Conservation (phyloP, 2,113 vertebrate species). For the Melanerpes aurifrons region DNA sequence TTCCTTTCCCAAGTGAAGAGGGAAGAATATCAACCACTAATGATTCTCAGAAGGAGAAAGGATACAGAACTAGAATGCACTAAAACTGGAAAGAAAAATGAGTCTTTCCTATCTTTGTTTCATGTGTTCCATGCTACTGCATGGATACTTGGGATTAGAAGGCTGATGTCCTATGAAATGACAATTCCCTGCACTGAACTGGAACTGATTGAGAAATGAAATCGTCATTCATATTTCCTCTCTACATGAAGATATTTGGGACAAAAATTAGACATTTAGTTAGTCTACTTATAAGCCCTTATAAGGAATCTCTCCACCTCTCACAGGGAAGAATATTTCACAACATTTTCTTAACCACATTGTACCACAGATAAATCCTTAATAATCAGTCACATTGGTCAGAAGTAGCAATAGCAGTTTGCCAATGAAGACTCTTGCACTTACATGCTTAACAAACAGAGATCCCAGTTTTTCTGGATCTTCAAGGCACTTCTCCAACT, state of each 20-base stretch:
- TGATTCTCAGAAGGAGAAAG: not conserved
- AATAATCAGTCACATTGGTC: not conserved
- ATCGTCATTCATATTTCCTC: not conserved
- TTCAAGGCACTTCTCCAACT: slow-evolving; percentile 97
- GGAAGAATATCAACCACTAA: not conserved
- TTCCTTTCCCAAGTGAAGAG: not conserved
- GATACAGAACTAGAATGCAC: not conserved
- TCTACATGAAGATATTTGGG: not conserved
- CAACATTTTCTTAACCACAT: not conserved
- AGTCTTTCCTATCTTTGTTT: not conserved
- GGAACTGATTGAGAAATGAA: not conserved
- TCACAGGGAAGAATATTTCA: not conserved
- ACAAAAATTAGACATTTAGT: not conserved
- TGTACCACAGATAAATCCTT: not conserved
- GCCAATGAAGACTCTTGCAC: not conserved
- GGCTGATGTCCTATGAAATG: not conserved
- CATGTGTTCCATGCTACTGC: not conserved
- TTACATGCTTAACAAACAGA: slow-evolving; percentile 95
- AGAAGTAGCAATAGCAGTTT: not conserved
- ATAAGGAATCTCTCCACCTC: not conserved
- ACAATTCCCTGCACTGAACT: not conserved
- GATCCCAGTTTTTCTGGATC: slow-evolving; percentile 93
- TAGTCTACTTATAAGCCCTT: not conserved
- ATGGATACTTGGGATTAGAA: not conserved
- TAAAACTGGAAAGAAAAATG: not conserved